These are phyloP conservation scores for Dolichopus griseipennis DNA, from an alignment of 2,888 invertebrate species.

Conservation along the genomic window DNA sequence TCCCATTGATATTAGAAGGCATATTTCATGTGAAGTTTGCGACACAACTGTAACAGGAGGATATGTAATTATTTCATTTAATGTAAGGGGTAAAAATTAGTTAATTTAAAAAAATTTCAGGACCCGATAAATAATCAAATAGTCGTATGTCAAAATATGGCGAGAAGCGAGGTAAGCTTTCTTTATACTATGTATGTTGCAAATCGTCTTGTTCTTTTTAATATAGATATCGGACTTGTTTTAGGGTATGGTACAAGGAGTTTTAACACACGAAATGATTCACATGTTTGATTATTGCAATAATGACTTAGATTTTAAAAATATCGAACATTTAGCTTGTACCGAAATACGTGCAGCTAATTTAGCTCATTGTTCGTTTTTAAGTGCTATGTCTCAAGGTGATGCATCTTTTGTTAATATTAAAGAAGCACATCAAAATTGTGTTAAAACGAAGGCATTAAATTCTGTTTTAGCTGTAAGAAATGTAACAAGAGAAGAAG, in stretches of 20 bases:
- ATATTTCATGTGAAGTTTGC: constrained; percentile 89
- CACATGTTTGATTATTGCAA: constrained; percentile 95
- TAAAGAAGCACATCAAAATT: constrained; percentile 70
- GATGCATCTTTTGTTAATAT: constrained; percentile 64
- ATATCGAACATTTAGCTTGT: constrained; percentile 87
- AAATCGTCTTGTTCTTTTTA: neutral
- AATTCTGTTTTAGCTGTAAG: constrained; percentile 75
- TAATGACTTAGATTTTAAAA: constrained; percentile 78
- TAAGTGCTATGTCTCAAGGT: constrained; percentile 69
- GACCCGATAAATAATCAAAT: constrained; percentile 47
- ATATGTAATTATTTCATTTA: constrained; percentile 51
- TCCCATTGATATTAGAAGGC: constrained; percentile 72
- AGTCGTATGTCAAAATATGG: constrained; percentile 84
- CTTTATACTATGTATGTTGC: neutral
- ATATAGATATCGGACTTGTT: neutral
- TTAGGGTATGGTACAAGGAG: constrained; percentile 61
- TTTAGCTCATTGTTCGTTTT: constrained; percentile 82
- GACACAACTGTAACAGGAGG: constrained; percentile 77
- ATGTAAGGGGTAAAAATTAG: neutral
- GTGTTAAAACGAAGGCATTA: constrained; percentile 82
- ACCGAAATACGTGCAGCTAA: constrained; percentile 94
- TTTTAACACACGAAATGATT: constrained; percentile 85
- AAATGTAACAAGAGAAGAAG: constrained; percentile 57
- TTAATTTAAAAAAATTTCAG: neutral
- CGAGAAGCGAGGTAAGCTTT: constrained; percentile 44